Base-by-base conservation (phyloP, 1,140 invertebrate species). In the Drosophila miranda region DNA sequence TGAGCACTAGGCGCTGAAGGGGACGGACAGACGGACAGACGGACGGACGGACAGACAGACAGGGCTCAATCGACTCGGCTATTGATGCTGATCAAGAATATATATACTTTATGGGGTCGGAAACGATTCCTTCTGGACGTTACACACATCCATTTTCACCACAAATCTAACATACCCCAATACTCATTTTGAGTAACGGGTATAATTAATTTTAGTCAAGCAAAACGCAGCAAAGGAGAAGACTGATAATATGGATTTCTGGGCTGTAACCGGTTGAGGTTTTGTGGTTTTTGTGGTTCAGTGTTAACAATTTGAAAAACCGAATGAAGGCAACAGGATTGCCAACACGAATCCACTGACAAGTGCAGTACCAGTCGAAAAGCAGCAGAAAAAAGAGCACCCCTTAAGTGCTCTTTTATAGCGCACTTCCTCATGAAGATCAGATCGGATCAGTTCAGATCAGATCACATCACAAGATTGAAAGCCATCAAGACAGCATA, bases 231-330 rank as follows among this genome's bases (percentile, higher is more conserved):
- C 42, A 63, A 60, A 60, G 21, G 26, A 50, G 59, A 74, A 50
- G 45, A 34, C 52, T 30, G 30, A 71, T 30, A 43, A 66, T 38
- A 50, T 54, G 19, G 38, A 64, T 34, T 54, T 56, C 34, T 30
- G 44, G 19, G n/a, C 57, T 84, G 81, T 78, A 86, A 86, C 82
- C 82, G 82, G 82, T 86, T 86, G 66, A 19, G 54, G 45, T 59
- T 38, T 38, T 38, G 34, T 38, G 34, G 34, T 38, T 38, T 69
- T 82, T 66, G 78, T 86, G 70, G 82, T 66, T 87, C 82, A 86
- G 82, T 82, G 82, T 66, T 78, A 82, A 78, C 54, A 69, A 50
- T 69, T 58, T 34, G 61, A 76, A 78, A 55, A 82, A 67, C 68
- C 53, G 28, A 46, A 58, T 55, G 57, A 72, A 73, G 70, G 56